phyloP scores from a whole-genome alignment of 2,888 invertebrate species.

The Drosophila histrio region DNA sequence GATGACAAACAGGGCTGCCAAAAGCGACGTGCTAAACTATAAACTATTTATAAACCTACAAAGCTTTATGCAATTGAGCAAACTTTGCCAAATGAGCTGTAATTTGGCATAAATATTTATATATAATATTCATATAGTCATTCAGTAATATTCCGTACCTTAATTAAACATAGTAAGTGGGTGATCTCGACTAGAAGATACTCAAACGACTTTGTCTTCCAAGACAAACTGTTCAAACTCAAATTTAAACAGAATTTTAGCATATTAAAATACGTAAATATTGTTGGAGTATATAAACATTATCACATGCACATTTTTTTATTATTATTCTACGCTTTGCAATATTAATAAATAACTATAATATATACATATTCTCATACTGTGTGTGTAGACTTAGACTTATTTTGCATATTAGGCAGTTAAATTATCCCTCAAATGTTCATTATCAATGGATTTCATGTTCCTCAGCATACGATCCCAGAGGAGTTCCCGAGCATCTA shows the following conservation, averaged over 20 bases:
- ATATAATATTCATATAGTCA: background rate
- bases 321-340: slow-evolving; percentile 16
- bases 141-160: too few species aligned
- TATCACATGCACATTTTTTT: slow-evolving; percentile 25
- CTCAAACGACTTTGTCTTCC: too few species aligned
- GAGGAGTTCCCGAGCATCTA: slow-evolving; percentile 86
- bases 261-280: background rate
- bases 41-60: background rate
- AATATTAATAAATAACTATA: slow-evolving; percentile 38
- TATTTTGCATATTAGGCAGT: slow-evolving; percentile 4
- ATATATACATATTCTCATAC: slow-evolving; percentile 49
- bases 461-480: slow-evolving; percentile 86
- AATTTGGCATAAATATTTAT: background rate
- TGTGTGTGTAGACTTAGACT: slow-evolving; percentile 34
- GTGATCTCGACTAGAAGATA: background rate
- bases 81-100: background rate
- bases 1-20: too few species aligned
- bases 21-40: background rate
- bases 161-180: background rate
- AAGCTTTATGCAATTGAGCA: background rate
- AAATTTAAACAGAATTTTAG: too few species aligned
- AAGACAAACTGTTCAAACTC: too few species aligned
- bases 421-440: slow-evolving; percentile 30
- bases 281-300: background rate
- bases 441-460: slow-evolving; percentile 82